Conservation (phyloP, 1,140 invertebrate genomes). For the Macrostomum lignano region DNA sequence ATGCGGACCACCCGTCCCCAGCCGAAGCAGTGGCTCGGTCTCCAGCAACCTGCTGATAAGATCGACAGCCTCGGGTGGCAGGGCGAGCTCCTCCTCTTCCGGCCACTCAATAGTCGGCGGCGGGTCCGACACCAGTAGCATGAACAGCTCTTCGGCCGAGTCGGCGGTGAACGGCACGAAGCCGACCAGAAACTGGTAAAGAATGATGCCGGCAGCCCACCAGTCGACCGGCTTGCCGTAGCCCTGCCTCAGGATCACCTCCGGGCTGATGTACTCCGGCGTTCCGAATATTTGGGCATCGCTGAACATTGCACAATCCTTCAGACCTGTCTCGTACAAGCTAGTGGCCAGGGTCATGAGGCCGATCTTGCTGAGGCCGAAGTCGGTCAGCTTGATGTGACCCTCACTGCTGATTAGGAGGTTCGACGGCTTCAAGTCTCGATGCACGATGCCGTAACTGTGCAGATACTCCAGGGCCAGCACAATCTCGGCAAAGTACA, state of each 20-base stretch:
- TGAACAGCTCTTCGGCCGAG: conserved; percentile 87
- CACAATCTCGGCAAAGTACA: conserved; percentile 96
- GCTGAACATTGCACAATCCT: conserved; percentile 77
- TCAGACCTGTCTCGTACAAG: conserved; percentile 70
- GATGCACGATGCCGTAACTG: conserved; percentile 88
- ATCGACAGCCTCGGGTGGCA: conserved; percentile 26
- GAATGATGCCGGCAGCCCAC: conserved; percentile 97
- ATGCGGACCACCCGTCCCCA: conserved; percentile 43
- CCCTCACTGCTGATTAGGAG: conserved; percentile 82
- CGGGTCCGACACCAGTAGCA: conserved; percentile 78
- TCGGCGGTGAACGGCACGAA: conserved; percentile 96
- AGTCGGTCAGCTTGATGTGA: conserved; percentile 98
- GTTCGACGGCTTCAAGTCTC: conserved; percentile 89
- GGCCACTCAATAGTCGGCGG: conserved; percentile 72
- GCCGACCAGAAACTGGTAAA: conserved; percentile 92
- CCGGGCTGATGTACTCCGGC: conserved; percentile 75
- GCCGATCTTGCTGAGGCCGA: conserved; percentile 90
- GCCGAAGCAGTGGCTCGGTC: conserved; percentile 65
- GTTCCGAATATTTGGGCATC: conserved; percentile 92
- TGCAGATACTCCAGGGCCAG: conserved; percentile 94
- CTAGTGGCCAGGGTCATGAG: conserved; percentile 91
- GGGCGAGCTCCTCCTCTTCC: conserved; percentile 42
- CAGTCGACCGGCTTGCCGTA: conserved; percentile 53
- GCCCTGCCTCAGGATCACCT: conserved; percentile 48
- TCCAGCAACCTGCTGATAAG: conserved; percentile 63